Evolutionary conservation across 2,797 vertebrate genomes (phyloP).

Genomic region (Hypotaenidia philippensis): DNA sequence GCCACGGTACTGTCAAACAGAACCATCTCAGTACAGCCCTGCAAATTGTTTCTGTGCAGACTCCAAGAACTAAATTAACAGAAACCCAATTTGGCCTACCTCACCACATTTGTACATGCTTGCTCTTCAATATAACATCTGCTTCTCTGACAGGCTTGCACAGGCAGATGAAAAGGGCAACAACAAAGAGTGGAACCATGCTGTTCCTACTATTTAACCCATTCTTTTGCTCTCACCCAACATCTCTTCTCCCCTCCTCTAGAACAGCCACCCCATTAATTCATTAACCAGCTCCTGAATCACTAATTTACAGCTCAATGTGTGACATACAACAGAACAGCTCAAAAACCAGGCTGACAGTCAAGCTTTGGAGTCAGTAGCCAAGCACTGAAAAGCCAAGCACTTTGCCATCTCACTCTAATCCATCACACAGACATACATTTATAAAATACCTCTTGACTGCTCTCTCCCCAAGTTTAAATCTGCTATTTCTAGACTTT

Average conservation of each 20-base stretch:
- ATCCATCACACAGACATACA: neutral
- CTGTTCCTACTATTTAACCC: neutral
- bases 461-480: slow-evolving; percentile 37
- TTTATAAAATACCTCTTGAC: neutral
- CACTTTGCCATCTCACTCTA: neutral
- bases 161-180: neutral
- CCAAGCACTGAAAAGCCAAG: neutral
- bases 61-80: neutral
- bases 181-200: neutral
- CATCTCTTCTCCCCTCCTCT: neutral
- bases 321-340: neutral
- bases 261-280: neutral
- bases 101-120: neutral
- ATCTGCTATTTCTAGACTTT: slow-evolving; percentile 53
- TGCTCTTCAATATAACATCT: neutral
- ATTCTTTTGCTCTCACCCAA: neutral
- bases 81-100: neutral
- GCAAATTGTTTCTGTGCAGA: neutral
- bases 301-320: neutral
- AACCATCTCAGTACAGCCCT: neutral
- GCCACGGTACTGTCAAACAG: neutral
- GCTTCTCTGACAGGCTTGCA: neutral
- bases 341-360: neutral
- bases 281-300: neutral
- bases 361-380: neutral